A percentile compares a stretch with the other conserved stretches of the same genome.
Conservation (phyloP, 2,888 invertebrate genomes). For the Tanytarsus gracilentus region DNA sequence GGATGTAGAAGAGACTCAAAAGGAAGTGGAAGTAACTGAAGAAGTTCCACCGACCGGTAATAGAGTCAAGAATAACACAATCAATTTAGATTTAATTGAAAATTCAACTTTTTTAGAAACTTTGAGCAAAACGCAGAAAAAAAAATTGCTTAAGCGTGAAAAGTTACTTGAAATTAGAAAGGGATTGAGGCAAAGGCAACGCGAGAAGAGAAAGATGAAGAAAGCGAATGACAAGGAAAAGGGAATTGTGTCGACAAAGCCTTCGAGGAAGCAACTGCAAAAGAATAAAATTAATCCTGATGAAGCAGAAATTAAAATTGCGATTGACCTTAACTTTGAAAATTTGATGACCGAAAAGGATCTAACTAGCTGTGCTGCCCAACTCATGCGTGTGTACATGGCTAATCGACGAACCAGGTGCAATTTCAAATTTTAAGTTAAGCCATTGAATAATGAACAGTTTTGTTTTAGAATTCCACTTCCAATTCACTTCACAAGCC, state of each 20-base stretch:
- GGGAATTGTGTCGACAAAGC: conserved; percentile 50
- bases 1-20: too few relatives aligned
- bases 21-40: too few relatives aligned
- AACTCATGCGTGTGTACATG: conserved; percentile 83
- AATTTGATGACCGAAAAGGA: conserved; percentile 84
- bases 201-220: background rate
- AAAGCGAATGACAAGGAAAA: background rate
- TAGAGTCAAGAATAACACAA: too few relatives aligned
- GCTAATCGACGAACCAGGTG: conserved; percentile 75
- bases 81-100: too few relatives aligned
- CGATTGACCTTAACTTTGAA: conserved; percentile 86
- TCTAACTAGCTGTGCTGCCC: conserved; percentile 79
- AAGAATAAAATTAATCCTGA: conserved; percentile 59
- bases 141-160: background rate
- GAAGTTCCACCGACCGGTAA: too few relatives aligned
- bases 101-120: too few relatives aligned
- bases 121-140: background rate
- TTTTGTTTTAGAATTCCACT: background rate
- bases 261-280: conserved; percentile 72
- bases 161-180: background rate
- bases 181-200: background rate
- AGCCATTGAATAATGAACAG: background rate
- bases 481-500: conserved; percentile 71
- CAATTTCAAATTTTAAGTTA: conserved; percentile 37
- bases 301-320: conserved; percentile 59